Evolutionary conservation across 2,113 vertebrate species (phyloP).

Genomic region (Lates calcarifer): DNA sequence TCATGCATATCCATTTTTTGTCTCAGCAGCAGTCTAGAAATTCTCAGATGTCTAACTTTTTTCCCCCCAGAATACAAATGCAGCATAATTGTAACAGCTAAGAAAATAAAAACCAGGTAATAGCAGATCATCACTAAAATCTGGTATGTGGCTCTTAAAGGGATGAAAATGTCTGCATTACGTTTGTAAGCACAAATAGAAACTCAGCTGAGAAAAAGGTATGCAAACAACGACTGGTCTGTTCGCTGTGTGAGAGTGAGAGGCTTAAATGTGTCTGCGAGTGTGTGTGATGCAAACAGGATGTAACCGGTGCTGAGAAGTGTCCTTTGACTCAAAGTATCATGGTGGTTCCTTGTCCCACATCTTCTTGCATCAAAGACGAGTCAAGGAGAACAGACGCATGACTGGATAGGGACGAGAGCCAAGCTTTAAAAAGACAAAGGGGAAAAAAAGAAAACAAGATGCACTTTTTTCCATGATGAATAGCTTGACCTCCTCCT

Average conservation of each 20-base stretch:
- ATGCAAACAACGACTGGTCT: not conserved
- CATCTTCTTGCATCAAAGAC: slow-evolving; percentile 59
- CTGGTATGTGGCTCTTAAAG: not conserved
- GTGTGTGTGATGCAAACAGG: slow-evolving; percentile 50
- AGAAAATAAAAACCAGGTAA: not conserved
- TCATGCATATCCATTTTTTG: not conserved
- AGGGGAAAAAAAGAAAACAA: not conserved
- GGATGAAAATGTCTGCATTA: not conserved
- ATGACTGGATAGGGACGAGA: not conserved
- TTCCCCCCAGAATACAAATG: not conserved
- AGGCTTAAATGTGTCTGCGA: slow-evolving; percentile 3
- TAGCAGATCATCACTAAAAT: not conserved
- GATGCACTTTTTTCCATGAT: not conserved
- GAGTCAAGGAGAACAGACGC: slow-evolving; percentile 36
- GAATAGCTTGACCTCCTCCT: slow-evolving; percentile 33
- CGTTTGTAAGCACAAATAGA: slow-evolving; percentile 6
- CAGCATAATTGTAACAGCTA: not conserved
- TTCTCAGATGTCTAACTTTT: not conserved
- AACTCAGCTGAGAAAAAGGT: slow-evolving; percentile 3
- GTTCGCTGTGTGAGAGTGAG: not conserved
- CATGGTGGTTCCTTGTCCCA: slow-evolving; percentile 42
- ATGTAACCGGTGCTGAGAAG: slow-evolving; percentile 44
- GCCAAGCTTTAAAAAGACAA: slow-evolving; percentile 16
- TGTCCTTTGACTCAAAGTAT: slow-evolving; percentile 40
- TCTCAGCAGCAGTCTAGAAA: not conserved